Percentiles rank a stretch among this genome's conserved stretches.
These are phyloP conservation scores for Prolemur simus DNA, from an alignment of 2,113 vertebrate genomes.

Conservation along the genomic window DNA sequence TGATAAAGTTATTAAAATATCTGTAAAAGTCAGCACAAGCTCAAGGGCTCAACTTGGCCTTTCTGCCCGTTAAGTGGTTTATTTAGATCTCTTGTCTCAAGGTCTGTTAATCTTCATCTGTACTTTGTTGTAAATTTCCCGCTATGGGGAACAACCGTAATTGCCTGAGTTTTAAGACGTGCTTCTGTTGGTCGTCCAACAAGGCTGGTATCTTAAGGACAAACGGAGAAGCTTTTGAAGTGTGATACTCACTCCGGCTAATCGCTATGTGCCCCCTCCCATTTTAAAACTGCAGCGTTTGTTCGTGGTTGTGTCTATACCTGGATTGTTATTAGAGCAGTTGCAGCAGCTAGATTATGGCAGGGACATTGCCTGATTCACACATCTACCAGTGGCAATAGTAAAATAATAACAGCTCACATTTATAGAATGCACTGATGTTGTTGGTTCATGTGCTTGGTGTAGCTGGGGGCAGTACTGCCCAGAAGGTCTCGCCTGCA, in stretches of 20 bases:
- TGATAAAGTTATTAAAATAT: slow-evolving; percentile 23
- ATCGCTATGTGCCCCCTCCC: rapidly evolving
- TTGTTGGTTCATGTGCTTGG: rapidly evolving
- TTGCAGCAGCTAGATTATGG: rapidly evolving
- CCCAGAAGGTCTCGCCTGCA: not conserved
- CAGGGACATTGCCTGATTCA: not conserved
- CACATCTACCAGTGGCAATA: rapidly evolving
- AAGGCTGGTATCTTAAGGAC: not conserved
- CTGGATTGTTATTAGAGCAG: no score
- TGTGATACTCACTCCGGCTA: rapidly evolving
- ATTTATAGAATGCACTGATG: rapidly evolving
- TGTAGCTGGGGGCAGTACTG: rapidly evolving
- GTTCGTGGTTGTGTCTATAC: not conserved
- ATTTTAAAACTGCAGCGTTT: not conserved
- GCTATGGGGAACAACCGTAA: not conserved
- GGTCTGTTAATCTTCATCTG: not conserved
- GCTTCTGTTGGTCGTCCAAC: not conserved
- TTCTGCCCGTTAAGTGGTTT: not conserved
- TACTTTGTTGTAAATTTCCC: not conserved
- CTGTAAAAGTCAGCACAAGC: slow-evolving; percentile 32
- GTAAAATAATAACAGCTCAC: rapidly evolving
- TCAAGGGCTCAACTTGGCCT: not conserved
- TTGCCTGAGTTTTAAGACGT: not conserved
- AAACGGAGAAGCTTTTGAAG: not conserved
- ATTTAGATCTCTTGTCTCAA: not conserved